phyloP scores from a whole-genome alignment of 2,797 vertebrate species.

The Melanotaenia pygmaea region DNA sequence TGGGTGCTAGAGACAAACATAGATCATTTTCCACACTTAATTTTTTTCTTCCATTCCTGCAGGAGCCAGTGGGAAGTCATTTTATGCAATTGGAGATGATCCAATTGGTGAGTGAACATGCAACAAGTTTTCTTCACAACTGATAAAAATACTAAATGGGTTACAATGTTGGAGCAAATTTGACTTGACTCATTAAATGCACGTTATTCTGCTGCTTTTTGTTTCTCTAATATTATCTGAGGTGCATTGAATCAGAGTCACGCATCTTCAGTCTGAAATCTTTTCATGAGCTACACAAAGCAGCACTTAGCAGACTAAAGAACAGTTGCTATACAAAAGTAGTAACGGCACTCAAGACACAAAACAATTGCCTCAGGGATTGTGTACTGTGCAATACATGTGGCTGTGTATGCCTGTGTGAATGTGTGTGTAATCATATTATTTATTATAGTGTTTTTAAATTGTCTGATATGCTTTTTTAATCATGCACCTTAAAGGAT shows the following conservation, averaged over 20 bases:
- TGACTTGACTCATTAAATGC: neutral
- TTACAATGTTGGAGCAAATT: neutral
- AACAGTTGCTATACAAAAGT: no score
- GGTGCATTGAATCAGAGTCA: neutral
- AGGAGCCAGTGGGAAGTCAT: conserved; percentile 85
- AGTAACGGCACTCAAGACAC: no score
- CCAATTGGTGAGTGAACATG: conserved; percentile 63
- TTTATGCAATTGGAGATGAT: conserved; percentile 74
- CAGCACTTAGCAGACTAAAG: neutral
- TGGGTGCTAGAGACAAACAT: conserved; percentile 3
- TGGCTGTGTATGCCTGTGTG: no score
- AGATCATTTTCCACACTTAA: neutral
- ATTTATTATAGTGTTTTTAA: no score
- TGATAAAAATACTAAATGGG: neutral
- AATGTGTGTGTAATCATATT: no score
- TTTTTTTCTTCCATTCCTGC: conserved; percentile 7
- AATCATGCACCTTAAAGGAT: no score
- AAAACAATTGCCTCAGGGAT: no score
- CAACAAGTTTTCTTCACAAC: neutral
- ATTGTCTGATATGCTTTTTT: no score
- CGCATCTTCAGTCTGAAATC: neutral
- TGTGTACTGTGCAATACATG: no score
- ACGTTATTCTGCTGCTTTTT: neutral
- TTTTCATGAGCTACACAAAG: neutral
- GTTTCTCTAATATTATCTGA: neutral